A percentile compares a stretch with the other conserved stretches of the same genome.
Evolutionary conservation across 2,888 invertebrate genomes (phyloP).

Genomic region (Silvanus unidentatus): DNA sequence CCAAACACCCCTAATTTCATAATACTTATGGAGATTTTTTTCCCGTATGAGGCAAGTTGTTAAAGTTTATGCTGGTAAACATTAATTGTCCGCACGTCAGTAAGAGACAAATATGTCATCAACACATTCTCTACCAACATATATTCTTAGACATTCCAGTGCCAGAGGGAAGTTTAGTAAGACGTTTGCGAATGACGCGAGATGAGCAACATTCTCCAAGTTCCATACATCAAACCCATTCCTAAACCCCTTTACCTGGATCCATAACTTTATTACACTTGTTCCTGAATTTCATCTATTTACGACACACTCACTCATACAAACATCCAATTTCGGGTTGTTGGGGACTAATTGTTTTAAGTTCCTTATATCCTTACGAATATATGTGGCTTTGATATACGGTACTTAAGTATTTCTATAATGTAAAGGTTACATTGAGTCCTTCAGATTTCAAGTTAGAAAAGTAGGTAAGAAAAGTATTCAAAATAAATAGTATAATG

Average conservation of each 20-base stretch:
- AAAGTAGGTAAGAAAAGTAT: too few species aligned
- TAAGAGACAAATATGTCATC: conserved; percentile 43
- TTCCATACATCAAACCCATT: conserved; percentile 44
- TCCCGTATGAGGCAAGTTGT: too few species aligned
- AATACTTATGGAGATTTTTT: too few species aligned
- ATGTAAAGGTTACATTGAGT: too few species aligned
- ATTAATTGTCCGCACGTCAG: conserved; percentile 29
- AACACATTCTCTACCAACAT: conserved; percentile 41
- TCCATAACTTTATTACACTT: conserved; percentile 19
- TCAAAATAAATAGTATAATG: too few species aligned
- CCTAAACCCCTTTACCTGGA: conserved; percentile 37
- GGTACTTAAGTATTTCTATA: too few species aligned
- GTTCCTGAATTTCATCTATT: conserved; percentile 17
- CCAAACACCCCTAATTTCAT: too few species aligned
- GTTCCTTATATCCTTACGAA: too few species aligned
- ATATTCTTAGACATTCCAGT: conserved; percentile 39
- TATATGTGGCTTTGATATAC: too few species aligned
- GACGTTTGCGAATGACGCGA: conserved; percentile 43
- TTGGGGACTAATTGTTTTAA: too few species aligned
- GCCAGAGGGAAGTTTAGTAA: conserved; percentile 37
- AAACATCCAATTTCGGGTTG: too few species aligned
- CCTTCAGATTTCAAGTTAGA: too few species aligned
- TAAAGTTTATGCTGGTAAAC: background rate
- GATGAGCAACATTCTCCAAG: conserved; percentile 43
- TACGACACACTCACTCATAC: background rate